Evolutionary conservation across 2,797 vertebrate genomes (phyloP).

Genomic region (Lacerta bilineata): DNA sequence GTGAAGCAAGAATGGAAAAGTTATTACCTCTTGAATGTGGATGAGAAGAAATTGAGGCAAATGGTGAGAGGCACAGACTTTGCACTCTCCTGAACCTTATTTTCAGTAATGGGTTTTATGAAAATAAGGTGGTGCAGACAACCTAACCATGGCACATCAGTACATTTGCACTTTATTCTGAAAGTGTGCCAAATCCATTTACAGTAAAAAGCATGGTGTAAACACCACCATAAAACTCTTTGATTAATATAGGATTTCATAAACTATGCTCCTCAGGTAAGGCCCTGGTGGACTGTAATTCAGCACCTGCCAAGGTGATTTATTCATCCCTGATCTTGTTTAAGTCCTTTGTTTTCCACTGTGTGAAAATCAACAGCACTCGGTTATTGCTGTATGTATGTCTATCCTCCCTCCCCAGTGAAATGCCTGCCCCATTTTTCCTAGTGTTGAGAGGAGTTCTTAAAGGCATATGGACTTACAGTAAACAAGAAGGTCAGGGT

Average conservation of each 20-base stretch:
- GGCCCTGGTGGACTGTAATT: background rate
- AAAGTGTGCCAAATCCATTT: slow-evolving; percentile 21
- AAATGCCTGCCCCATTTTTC: background rate
- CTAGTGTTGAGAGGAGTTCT: background rate
- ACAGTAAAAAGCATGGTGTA: slow-evolving; percentile 21
- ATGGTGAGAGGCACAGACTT: background rate
- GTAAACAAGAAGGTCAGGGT: background rate
- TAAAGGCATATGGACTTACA: background rate
- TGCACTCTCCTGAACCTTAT: background rate
- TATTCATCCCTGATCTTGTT: background rate
- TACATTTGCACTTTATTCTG: background rate
- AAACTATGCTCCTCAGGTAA: background rate
- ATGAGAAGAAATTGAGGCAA: background rate
- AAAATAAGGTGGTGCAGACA: background rate
- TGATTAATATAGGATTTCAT: slow-evolving; percentile 19
- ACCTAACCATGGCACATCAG: background rate
- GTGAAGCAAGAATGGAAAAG: background rate
- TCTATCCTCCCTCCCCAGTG: background rate
- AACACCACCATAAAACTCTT: slow-evolving; percentile 34
- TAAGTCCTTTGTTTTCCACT: background rate
- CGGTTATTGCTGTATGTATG: background rate
- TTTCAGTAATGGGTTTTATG: background rate
- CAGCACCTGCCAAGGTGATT: slow-evolving; percentile 10
- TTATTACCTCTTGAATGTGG: background rate
- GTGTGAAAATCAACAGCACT: background rate